phyloP scores from a whole-genome alignment of 2,888 invertebrate genomes.

The Hyposoter dolosus region DNA sequence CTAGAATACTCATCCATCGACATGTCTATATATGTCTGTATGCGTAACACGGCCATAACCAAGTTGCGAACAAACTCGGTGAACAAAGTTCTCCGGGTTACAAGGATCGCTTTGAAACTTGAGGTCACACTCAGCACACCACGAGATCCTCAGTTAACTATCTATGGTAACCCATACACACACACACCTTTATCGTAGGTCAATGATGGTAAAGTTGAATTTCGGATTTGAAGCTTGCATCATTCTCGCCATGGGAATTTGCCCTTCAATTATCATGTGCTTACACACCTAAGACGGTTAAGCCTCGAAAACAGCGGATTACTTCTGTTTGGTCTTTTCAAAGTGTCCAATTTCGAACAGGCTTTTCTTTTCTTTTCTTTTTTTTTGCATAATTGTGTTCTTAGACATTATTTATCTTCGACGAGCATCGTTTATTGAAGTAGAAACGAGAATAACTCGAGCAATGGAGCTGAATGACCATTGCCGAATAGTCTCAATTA shows the following conservation, averaged over 20 bases:
- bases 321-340: not conserved
- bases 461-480: slow-evolving; percentile 60
- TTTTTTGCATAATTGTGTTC: slow-evolving; percentile 7
- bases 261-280: slow-evolving; percentile 50
- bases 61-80: slow-evolving; percentile 36
- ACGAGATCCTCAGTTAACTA: slow-evolving; percentile 18
- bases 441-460: slow-evolving; percentile 38
- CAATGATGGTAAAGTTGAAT: slow-evolving; percentile 27
- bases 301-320: not conserved
- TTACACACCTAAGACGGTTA: not conserved
- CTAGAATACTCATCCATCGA: slow-evolving; percentile 16
- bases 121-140: slow-evolving; percentile 47
- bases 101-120: slow-evolving; percentile 61
- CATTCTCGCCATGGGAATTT: slow-evolving; percentile 20
- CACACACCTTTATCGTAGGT: slow-evolving; percentile 17
- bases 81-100: slow-evolving; percentile 43
- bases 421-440: slow-evolving; percentile 42
- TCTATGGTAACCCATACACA: slow-evolving; percentile 5
- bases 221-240: slow-evolving; percentile 37
- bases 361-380: not conserved
- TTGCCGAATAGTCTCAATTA: slow-evolving; percentile 79
- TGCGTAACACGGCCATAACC: slow-evolving; percentile 9
- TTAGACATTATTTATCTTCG: slow-evolving; percentile 10
- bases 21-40: slow-evolving; percentile 17
- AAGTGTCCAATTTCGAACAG: not conserved